phyloP scores from a whole-genome alignment of 2,797 vertebrate species.

The Sarcoramphus papa region DNA sequence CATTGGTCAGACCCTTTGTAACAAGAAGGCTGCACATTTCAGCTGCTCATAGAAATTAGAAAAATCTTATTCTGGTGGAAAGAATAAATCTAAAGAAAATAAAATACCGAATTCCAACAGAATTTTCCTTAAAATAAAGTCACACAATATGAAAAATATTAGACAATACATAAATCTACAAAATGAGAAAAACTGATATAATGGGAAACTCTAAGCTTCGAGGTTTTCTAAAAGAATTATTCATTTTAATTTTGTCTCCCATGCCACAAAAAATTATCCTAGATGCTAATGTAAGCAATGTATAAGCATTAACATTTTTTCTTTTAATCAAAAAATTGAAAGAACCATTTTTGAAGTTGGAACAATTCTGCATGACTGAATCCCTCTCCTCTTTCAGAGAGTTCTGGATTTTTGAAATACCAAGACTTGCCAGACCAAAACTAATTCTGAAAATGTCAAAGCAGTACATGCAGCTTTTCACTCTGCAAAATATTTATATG shows the following conservation, averaged over 20 bases:
- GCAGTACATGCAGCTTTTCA: background rate
- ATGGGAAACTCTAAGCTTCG: background rate
- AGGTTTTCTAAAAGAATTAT: background rate
- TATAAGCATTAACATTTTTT: background rate
- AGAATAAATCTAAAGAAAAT: background rate
- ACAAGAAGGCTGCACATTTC: background rate
- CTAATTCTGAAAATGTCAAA: background rate
- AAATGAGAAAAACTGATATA: background rate
- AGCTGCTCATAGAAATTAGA: background rate
- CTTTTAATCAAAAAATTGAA: background rate
- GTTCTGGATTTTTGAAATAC: background rate
- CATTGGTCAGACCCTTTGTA: background rate
- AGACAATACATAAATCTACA: background rate
- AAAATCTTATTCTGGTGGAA: background rate
- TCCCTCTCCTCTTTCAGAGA: background rate
- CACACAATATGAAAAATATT: background rate
- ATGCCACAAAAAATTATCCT: background rate
- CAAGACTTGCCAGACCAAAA: background rate
- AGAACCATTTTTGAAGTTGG: background rate
- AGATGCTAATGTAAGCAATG: background rate
- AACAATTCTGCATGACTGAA: background rate
- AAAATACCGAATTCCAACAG: background rate
- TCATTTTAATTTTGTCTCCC: background rate
- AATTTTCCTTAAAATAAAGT: background rate
- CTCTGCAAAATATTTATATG: background rate